Conservation (phyloP, 2,797 vertebrate genomes). For the Clarias platycephalus region DNA sequence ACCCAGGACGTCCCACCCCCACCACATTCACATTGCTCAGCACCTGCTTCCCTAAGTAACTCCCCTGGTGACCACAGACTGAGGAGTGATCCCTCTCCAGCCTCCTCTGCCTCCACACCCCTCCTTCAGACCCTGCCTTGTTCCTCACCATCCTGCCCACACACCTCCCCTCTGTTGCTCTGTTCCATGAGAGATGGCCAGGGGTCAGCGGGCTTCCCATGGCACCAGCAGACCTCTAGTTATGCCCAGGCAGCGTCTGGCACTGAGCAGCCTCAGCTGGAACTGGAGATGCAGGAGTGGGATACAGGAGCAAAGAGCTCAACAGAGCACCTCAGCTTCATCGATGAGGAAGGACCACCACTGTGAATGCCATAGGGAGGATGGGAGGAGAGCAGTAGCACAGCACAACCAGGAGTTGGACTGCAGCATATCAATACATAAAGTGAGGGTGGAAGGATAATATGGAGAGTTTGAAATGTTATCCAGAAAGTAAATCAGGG, state of each 20-base stretch:
- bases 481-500: conserved; percentile 15
- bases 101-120: conserved; percentile 52
- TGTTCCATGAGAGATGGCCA: conserved; percentile 47
- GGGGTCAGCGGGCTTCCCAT: conserved; percentile 23
- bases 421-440: conserved; percentile 36
- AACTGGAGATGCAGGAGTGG: conserved; percentile 78
- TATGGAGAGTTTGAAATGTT: neutral
- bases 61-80: conserved; percentile 63
- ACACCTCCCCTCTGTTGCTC: conserved; percentile 49
- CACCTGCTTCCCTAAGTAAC: conserved; percentile 69
- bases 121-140: conserved; percentile 42
- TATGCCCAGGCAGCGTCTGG: conserved; percentile 23
- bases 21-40: conserved; percentile 66
- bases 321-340: conserved; percentile 77
- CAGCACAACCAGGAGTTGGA: conserved; percentile 30
- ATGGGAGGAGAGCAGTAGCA: conserved; percentile 26
- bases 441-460: conserved; percentile 19
- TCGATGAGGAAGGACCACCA: conserved; percentile 78
- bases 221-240: conserved; percentile 48
- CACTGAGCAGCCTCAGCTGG: conserved; percentile 52
- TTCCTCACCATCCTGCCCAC: conserved; percentile 40
- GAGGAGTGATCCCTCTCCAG: conserved; percentile 44
- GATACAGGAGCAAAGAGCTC: conserved; percentile 59
- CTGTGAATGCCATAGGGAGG: conserved; percentile 61
- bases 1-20: conserved; percentile 63